Evolutionary conservation across 37 sponge, comb jelly and placozoan species (phyloP).

Genomic region (Agelas oroides): DNA sequence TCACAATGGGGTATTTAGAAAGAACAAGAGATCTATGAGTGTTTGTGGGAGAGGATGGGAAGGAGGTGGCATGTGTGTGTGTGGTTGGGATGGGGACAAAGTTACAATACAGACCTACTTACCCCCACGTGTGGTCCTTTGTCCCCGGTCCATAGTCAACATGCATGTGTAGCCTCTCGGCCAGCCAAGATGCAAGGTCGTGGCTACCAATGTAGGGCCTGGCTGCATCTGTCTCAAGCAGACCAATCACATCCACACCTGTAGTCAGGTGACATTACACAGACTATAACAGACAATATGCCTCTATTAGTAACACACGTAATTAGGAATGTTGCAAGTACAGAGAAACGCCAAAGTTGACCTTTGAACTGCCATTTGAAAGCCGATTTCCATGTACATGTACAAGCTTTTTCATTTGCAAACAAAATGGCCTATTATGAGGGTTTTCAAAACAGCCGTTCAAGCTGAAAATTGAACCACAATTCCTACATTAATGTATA

Average conservation of each 20-base stretch:
- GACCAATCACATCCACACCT: constrained; percentile 76
- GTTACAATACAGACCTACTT: constrained; percentile 1
- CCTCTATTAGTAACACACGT: not conserved
- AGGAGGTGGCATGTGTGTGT: not conserved
- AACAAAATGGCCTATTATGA: too few species aligned
- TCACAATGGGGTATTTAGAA: constrained; percentile 72
- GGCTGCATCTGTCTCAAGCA: constrained; percentile 60
- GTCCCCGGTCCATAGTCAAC: constrained; percentile 67
- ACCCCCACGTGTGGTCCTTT: constrained; percentile 61
- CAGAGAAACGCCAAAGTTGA: too few species aligned
- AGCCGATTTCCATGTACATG: too few species aligned
- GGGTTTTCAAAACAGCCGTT: too few species aligned
- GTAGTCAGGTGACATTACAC: not conserved
- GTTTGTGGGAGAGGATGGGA: not conserved
- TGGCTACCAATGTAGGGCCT: constrained; percentile 59
- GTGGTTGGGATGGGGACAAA: not conserved
- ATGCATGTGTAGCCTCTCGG: constrained; percentile 62
- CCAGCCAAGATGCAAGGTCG: constrained; percentile 59
- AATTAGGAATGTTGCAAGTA: not conserved
- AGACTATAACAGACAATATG: constrained; percentile 7
- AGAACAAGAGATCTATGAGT: constrained; percentile 44
- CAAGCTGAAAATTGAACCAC: too few species aligned
- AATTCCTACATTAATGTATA: too few species aligned
- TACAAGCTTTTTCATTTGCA: too few species aligned
- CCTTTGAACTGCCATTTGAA: too few species aligned